Evolutionary conservation across 2,113 vertebrate species (phyloP), one percentile per base, ranked within the genome.

Genomic region (Pachypanchax playfairii): DNA sequence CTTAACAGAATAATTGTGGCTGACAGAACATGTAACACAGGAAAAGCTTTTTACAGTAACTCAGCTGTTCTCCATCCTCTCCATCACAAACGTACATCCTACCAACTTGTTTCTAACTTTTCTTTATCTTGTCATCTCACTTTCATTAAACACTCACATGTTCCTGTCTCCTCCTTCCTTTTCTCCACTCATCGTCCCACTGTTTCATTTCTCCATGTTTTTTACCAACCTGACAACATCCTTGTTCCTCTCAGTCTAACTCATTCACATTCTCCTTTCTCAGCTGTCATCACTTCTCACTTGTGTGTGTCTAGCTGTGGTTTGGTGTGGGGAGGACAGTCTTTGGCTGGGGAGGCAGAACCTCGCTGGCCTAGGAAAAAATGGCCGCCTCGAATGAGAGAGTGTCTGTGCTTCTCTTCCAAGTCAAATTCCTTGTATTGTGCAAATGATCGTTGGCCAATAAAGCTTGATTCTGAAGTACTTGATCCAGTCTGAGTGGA

Each of bases 21-120:
- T 68, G 60, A 69, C 81, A 73, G 17, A 70, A 80, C 79, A 85
- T 78, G 64, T 20, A 66, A 88, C 74, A 83, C 70, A 68, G 81
- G 51, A 36, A 91, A 90, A 91, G 87, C 84, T 85, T 83, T 88
- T 84, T 65, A 83, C 74, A 87, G 56, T 2, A 64, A 73, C 80
- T n/a, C 76, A 75, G 65, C 75, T 20, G 39, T 13, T 42, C 22
- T 43, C 43, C 51, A 53, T 56, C 29, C 33, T 62, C 33, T 51
- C 36, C 18, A 21, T 52, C 48, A 33, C 47, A 46, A 42, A 22
- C 51, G 39, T 26, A 38, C 67, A 57, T 63, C 31, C 41, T 21
- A 29, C 44, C 13, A 55, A 24, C 57, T 48, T 33, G 57, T 28
- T 41, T 49, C 54, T 0, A 25, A 80, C 79, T 56, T 79, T 50